A percentile compares a stretch with the other conserved stretches of the same genome.
Conservation (phyloP, 2,113 vertebrate genomes). For the Microcebus griseorufus region DNA sequence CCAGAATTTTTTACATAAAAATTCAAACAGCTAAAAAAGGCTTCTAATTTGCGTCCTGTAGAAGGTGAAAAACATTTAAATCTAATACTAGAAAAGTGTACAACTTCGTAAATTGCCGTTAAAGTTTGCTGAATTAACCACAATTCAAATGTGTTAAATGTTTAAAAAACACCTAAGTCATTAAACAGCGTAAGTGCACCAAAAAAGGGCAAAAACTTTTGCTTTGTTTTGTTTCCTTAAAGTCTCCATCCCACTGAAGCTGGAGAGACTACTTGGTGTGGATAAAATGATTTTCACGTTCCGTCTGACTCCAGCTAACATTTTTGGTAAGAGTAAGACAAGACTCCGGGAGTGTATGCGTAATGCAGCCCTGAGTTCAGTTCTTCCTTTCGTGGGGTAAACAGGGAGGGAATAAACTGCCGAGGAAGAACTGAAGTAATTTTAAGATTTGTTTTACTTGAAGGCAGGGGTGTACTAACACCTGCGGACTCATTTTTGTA, state of each 20-base stretch:
- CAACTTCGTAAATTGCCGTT: neutral
- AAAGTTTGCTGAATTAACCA: neutral
- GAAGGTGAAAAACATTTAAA: neutral
- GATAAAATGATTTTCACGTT: neutral
- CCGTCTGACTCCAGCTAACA: neutral
- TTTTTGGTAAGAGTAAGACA: neutral
- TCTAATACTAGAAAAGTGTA: neutral
- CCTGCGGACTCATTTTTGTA: neutral
- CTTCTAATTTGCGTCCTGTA: neutral
- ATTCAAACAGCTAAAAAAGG: neutral
- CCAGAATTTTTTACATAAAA: slow-evolving; percentile 37
- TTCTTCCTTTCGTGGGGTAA: neutral
- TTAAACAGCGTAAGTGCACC: neutral
- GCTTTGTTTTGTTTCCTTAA: slow-evolving; percentile 35
- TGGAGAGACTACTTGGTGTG: neutral
- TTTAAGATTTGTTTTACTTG: neutral
- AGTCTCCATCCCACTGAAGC: neutral
- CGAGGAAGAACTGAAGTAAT: neutral
- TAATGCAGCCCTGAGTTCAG: neutral
- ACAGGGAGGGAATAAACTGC: neutral
- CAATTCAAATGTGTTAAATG: neutral
- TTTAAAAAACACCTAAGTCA: slow-evolving; percentile 21
- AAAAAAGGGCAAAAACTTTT: neutral
- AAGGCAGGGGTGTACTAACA: neutral
- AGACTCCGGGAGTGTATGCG: neutral